Conservation (phyloP, 2,888 invertebrate genomes). For the Agrotis segetum region DNA sequence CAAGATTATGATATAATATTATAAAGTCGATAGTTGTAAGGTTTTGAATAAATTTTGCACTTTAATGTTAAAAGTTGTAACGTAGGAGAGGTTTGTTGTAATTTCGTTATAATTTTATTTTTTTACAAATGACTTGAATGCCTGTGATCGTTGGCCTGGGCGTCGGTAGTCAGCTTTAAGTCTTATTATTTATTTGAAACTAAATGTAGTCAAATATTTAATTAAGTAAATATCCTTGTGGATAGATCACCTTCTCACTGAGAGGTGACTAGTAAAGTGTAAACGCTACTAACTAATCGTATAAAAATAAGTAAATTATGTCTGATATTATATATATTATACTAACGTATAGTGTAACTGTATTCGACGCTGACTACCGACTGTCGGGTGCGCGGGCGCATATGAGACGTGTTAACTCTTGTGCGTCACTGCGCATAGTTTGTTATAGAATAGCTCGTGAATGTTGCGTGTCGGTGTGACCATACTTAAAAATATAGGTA, state of each 20-base stretch:
- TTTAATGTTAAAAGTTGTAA: slow-evolving; percentile 72
- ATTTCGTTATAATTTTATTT: slow-evolving; percentile 78
- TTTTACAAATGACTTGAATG: slow-evolving; percentile 71
- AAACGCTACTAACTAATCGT: slow-evolving; percentile 42
- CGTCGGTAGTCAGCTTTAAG: slow-evolving; percentile 60
- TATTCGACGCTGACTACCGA: slow-evolving; percentile 54
- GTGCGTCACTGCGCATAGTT: slow-evolving; percentile 40
- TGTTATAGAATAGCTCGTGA: slow-evolving; percentile 44
- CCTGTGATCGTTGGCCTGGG: slow-evolving; percentile 72
- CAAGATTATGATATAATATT: slow-evolving; percentile 46
- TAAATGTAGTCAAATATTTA: slow-evolving; percentile 44
- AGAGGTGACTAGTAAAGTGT: slow-evolving; percentile 27
- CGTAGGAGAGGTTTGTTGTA: slow-evolving; percentile 73
- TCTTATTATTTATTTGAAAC: slow-evolving; percentile 48
- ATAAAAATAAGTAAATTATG: slow-evolving; percentile 55
- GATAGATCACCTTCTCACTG: slow-evolving; percentile 10
- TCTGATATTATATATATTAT: slow-evolving; percentile 56
- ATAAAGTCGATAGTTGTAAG: slow-evolving; percentile 55
- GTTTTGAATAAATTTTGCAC: slow-evolving; percentile 78
- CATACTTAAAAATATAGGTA: not conserved
- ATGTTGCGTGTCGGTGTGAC: slow-evolving; percentile 46
- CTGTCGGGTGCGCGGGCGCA: slow-evolving; percentile 43
- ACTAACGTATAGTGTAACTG: slow-evolving; percentile 42
- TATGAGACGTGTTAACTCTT: slow-evolving; percentile 10
- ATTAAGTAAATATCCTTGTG: slow-evolving; percentile 24